phyloP scores from a whole-genome alignment of 2,888 invertebrate genomes.

The Epinotia nisella region DNA sequence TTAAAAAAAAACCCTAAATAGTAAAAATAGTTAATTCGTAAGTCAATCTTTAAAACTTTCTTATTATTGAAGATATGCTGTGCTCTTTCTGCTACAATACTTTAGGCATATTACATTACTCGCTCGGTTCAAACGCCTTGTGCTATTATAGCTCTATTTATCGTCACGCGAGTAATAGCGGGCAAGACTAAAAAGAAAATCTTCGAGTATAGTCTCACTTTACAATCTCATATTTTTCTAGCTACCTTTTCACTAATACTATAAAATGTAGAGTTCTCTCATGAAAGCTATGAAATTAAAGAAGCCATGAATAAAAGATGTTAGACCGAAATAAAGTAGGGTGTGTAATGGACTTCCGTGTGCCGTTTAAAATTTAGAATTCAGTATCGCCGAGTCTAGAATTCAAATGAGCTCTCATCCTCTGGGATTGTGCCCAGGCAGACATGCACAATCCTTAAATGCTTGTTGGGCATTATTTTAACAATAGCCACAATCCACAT shows the following conservation, averaged over 20 bases:
- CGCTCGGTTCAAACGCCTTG: background rate
- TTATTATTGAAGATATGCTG: too few relatives aligned
- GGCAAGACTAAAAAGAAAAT: background rate
- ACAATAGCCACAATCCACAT: background rate
- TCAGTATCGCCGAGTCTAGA: slow-evolving; percentile 38
- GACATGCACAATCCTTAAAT: slow-evolving; percentile 28
- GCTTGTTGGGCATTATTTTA: slow-evolving; percentile 14
- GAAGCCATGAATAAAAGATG: slow-evolving; percentile 39
- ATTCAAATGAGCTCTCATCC: slow-evolving; percentile 41
- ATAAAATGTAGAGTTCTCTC: slow-evolving; percentile 1
- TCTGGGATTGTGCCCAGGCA: slow-evolving; percentile 24
- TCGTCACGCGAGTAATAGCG: slow-evolving; percentile 7
- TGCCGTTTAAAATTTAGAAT: slow-evolving; percentile 49
- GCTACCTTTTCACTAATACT: background rate
- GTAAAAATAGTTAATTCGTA: too few relatives aligned
- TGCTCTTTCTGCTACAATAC: background rate
- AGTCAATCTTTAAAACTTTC: too few relatives aligned
- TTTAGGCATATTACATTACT: slow-evolving; percentile 9
- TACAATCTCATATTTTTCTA: slow-evolving; percentile 6
- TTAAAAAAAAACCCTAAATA: too few relatives aligned
- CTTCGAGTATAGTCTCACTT: background rate
- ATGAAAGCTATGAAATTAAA: slow-evolving; percentile 38
- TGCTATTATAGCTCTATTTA: too few relatives aligned
- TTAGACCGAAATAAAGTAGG: slow-evolving; percentile 37
- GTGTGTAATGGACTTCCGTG: slow-evolving; percentile 54